These are phyloP conservation scores for Spinibarbus caldwelli DNA, from an alignment of 2,797 vertebrate species.

Conservation along the genomic window DNA sequence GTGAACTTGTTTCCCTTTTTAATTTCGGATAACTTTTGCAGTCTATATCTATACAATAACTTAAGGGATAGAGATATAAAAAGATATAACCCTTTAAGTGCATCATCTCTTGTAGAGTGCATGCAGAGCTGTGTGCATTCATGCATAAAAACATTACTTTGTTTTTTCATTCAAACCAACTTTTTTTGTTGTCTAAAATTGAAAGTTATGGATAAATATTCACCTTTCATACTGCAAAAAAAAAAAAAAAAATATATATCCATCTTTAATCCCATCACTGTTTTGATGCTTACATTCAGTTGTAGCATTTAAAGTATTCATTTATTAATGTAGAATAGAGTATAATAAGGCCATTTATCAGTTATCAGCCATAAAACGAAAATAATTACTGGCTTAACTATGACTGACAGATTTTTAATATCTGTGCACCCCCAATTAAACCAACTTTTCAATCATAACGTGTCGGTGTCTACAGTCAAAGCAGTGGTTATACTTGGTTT, in stretches of 20 bases:
- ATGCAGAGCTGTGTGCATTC: background rate
- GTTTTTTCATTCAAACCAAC: background rate
- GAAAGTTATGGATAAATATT: background rate
- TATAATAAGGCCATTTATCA: background rate
- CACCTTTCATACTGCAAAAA: background rate
- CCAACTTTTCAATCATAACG: background rate
- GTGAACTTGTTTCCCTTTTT: background rate
- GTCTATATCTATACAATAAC: background rate
- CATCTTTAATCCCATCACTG: background rate
- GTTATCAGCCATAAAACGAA: background rate
- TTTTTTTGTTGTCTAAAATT: background rate
- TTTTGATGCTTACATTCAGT: background rate
- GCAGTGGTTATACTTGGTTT: conserved; percentile 48
- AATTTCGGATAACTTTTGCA: background rate
- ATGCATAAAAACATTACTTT: background rate
- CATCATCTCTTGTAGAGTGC: background rate
- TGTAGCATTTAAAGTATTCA: background rate
- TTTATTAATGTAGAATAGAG: background rate
- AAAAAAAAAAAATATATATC: background rate
- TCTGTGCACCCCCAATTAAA: background rate
- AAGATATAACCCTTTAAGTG: background rate
- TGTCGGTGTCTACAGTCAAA: background rate
- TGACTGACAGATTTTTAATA: background rate
- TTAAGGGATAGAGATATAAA: background rate
- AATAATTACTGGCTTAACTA: background rate